Evolutionary conservation across 1,140 invertebrate genomes (phyloP).

Genomic region (Drosophila hydei): DNA sequence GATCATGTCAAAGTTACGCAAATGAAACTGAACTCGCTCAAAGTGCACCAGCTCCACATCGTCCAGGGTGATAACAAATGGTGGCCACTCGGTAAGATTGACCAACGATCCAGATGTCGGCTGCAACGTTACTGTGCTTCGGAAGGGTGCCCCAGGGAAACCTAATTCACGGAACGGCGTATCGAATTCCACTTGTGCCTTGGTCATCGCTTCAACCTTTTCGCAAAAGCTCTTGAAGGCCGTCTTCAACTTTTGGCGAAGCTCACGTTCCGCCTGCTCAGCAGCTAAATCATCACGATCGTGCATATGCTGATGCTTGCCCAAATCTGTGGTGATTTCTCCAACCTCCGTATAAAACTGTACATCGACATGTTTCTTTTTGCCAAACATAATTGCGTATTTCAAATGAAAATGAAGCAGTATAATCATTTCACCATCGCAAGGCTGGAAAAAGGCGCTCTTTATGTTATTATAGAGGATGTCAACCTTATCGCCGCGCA

Average conservation of each 20-base stretch:
- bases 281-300: conserved; percentile 99
- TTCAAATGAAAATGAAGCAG: conserved; percentile 99
- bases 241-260: conserved; percentile 97
- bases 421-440: conserved; percentile 99
- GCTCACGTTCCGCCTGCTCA: conserved; percentile 98
- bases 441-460: conserved; percentile 99
- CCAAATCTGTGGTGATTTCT: conserved; percentile 99
- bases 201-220: conserved; percentile 98
- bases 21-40: conserved; percentile 98
- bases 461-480: conserved; percentile 99
- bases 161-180: conserved; percentile 98
- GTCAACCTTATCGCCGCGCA: conserved; percentile 99
- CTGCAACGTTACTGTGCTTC: conserved; percentile 97
- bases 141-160: conserved; percentile 98
- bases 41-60: conserved; percentile 99
- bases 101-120: conserved; percentile 98
- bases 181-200: conserved; percentile 99
- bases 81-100: conserved; percentile 99
- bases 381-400: conserved; percentile 99
- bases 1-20: conserved; percentile 99
- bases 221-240: conserved; percentile 99
- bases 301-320: conserved; percentile 99
- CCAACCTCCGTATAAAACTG: conserved; percentile 99
- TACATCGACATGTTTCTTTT: conserved; percentile 99
- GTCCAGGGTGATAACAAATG: conserved; percentile 98